These are phyloP conservation scores for Eristalis pertinax DNA, from an alignment of 2,888 invertebrate species.

Conservation along the genomic window DNA sequence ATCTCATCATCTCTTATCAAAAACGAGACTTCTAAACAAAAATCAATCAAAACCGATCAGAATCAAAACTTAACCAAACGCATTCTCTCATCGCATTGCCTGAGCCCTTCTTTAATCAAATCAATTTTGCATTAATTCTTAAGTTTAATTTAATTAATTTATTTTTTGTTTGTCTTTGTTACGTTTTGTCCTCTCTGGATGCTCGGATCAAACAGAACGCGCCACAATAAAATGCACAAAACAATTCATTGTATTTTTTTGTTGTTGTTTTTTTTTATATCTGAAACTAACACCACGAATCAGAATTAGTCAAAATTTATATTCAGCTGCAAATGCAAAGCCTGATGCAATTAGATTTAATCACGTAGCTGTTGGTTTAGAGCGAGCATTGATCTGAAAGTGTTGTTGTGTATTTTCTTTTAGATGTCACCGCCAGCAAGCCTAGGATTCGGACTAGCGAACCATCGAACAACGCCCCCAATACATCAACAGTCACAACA, in stretches of 20 bases:
- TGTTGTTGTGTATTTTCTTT: slow-evolving; percentile 74
- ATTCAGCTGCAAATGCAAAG: slow-evolving; percentile 63
- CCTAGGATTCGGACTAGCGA: slow-evolving; percentile 77
- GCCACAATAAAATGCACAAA: slow-evolving; percentile 66
- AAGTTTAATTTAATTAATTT: slow-evolving; percentile 22
- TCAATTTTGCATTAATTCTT: slow-evolving; percentile 60
- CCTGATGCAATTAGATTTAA: slow-evolving; percentile 60
- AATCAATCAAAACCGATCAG: slow-evolving; percentile 42
- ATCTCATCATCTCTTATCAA: slow-evolving; percentile 61
- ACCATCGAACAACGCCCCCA: slow-evolving; percentile 82
- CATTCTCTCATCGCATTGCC: slow-evolving; percentile 75
- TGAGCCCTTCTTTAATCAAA: slow-evolving; percentile 74
- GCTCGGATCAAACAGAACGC: slow-evolving; percentile 48
- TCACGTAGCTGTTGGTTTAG: background rate
- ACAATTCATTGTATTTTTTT: slow-evolving; percentile 19
- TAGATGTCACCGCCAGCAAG: slow-evolving; percentile 85
- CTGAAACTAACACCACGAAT: slow-evolving; percentile 60
- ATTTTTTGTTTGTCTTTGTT: slow-evolving; percentile 46
- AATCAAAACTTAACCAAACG: slow-evolving; percentile 66
- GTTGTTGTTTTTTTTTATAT: slow-evolving; percentile 16
- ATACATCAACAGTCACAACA: slow-evolving; percentile 84
- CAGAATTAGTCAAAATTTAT: slow-evolving; percentile 27
- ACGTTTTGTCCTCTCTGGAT: slow-evolving; percentile 61
- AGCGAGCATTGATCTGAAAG: slow-evolving; percentile 1
- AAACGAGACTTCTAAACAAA: slow-evolving; percentile 25